Conservation (phyloP, 1,140 invertebrate genomes). For the Oncopodura yosiiana region DNA sequence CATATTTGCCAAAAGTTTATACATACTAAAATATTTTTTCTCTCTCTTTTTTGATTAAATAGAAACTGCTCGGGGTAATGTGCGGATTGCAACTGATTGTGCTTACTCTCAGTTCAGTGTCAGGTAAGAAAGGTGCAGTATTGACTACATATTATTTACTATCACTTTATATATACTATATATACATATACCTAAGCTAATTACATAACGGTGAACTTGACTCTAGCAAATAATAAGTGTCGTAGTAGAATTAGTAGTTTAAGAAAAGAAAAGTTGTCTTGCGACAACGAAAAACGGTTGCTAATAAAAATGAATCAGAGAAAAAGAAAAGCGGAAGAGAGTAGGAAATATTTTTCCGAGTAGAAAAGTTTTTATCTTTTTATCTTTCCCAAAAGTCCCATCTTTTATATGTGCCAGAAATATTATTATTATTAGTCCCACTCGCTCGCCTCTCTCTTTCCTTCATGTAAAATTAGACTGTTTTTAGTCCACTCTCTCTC, state of each 20-base stretch:
- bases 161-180: no score
- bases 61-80: slow-evolving; percentile 27
- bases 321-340: not conserved
- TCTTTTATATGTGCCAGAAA: slow-evolving; percentile 29
- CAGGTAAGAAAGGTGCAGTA: no score
- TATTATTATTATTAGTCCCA: slow-evolving; percentile 32
- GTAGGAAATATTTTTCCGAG: slow-evolving; percentile 23
- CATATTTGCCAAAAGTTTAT: not conserved
- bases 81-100: slow-evolving; percentile 31
- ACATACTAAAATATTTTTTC: slow-evolving; percentile 1
- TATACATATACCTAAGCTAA: no score
- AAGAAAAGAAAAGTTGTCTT: not conserved
- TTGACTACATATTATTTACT: no score
- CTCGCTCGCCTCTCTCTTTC: slow-evolving; percentile 8
- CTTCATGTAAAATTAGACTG: slow-evolving; percentile 30
- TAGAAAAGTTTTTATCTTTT: slow-evolving; percentile 36
- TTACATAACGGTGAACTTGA: no score
- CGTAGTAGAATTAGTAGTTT: not conserved
- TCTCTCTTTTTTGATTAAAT: slow-evolving; percentile 12
- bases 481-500: not conserved
- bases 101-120: slow-evolving; percentile 32
- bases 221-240: not conserved
- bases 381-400: slow-evolving; percentile 35
- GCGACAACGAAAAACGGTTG: not conserved
- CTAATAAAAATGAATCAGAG: slow-evolving; percentile 26